Conservation (phyloP, 2,888 invertebrate genomes). For the Coleophora deauratella region DNA sequence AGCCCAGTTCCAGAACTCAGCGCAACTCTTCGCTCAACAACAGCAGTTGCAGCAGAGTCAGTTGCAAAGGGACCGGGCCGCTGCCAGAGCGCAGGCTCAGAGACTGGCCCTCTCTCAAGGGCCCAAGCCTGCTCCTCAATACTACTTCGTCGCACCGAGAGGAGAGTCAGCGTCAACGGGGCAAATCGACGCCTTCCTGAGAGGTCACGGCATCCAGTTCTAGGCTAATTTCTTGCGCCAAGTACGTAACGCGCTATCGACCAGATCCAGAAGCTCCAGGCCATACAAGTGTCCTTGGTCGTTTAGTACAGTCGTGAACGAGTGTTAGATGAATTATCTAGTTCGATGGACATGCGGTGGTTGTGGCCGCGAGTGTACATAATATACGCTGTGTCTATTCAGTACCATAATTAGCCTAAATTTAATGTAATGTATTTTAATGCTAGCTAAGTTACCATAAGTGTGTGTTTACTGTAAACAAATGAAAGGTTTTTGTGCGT, state of each 20-base stretch:
- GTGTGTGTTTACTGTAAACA: slow-evolving; percentile 37
- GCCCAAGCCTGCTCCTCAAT: slow-evolving; percentile 53
- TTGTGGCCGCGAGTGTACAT: slow-evolving; percentile 51
- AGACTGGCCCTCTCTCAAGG: slow-evolving; percentile 43
- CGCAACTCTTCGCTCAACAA: slow-evolving; percentile 78
- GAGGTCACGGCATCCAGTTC: slow-evolving; percentile 80
- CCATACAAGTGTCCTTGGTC: slow-evolving; percentile 34
- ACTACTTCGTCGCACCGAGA: slow-evolving; percentile 76
- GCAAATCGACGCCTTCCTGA: slow-evolving; percentile 86
- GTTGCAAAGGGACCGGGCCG: slow-evolving; percentile 72
- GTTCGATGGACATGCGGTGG: slow-evolving; percentile 38
- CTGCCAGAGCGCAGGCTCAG: slow-evolving; percentile 68
- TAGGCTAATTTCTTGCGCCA: slow-evolving; percentile 35
- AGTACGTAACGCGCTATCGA: slow-evolving; percentile 40
- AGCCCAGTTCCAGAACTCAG: slow-evolving; percentile 75
- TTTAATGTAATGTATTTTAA: slow-evolving; percentile 44
- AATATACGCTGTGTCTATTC: slow-evolving; percentile 52
- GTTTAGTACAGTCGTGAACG: slow-evolving; percentile 37
- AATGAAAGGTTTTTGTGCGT: slow-evolving; percentile 37
- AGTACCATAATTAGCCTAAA: slow-evolving; percentile 43
- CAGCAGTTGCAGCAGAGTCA: slow-evolving; percentile 80
- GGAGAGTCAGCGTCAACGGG: slow-evolving; percentile 73
- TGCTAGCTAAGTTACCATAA: slow-evolving; percentile 46
- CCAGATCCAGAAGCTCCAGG: slow-evolving; percentile 20
- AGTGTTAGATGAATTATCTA: slow-evolving; percentile 18